Base-by-base conservation (phyloP, 2,888 invertebrate species). In the Caenorhabditis angaria region DNA sequence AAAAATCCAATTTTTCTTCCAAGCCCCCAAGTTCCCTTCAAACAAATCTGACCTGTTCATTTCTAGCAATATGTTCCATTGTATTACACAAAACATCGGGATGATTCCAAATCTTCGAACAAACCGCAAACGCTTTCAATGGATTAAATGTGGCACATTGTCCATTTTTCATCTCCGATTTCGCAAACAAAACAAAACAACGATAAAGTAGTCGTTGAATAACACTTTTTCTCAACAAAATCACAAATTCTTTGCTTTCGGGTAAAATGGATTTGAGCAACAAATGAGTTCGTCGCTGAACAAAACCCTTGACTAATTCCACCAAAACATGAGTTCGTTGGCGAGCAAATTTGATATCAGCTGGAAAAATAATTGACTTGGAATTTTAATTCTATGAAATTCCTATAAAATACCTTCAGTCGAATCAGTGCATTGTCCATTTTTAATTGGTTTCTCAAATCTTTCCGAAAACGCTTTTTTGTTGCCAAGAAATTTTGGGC, bases 371-470 rank as follows among this genome's bases (percentile, higher is more conserved):
- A 32, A 32, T 32, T 12, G 12, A 32, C 20, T 27, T 29, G n/a
- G 8, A 2, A 22, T 56, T 28, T 29, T 56, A 28, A 32, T 25
- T 48, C 3, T 48, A 48, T 60, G n/a, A 48, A 60, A 48, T 2
- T 12, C n/a, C n/a, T 12, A 18, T 28, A 29, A 61, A 29, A 2
- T 35, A 67, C 71, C 35, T 0, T 94, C 93, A 0, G 97, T 97
- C 22, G 95, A 95, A 88, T 99, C 97, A 47, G 94, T 93, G 89
- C 97, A 97, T 89, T 97, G 97, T 0, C 97, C 99, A 88, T 97
- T 97, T 89, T 94, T 95, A 82, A 99, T 99, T 0, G 99, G 99
- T 18, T 96, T 91, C 88, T 97, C 97, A 88, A 99, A 99, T 95
- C 97, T 97, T 88, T 97, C 96, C 86, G 94, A 93, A 88, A 99